These are phyloP conservation scores for Eptesicus fuscus DNA, from an alignment of 2,113 vertebrate genomes.

Conservation along the genomic window DNA sequence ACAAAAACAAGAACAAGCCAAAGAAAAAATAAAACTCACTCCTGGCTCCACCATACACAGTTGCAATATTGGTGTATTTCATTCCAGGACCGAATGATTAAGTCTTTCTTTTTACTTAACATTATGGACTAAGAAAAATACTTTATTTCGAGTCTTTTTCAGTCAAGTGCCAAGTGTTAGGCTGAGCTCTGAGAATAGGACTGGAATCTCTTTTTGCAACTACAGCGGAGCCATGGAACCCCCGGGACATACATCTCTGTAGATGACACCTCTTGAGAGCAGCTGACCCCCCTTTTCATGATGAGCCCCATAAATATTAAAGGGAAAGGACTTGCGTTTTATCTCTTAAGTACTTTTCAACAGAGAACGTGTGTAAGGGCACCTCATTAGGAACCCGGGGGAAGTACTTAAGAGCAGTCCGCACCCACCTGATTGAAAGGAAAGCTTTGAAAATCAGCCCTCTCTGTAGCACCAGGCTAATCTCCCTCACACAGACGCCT, in stretches of 20 bases:
- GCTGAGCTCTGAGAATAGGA: not conserved
- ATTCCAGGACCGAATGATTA: not conserved
- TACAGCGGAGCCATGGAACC: not conserved
- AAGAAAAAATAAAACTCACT: not conserved
- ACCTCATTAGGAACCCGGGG: not conserved
- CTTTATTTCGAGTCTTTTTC: not conserved
- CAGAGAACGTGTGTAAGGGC: not conserved
- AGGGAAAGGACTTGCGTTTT: not conserved
- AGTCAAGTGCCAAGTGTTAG: not conserved
- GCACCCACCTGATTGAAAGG: not conserved
- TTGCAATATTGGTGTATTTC: not conserved
- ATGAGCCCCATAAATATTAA: not conserved
- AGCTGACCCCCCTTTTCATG: not conserved
- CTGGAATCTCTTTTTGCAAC: not conserved
- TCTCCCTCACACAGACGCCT: not conserved
- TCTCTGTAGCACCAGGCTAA: not conserved
- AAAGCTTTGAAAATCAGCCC: conserved; percentile 32
- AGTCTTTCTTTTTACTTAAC: not conserved
- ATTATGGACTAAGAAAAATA: not conserved
- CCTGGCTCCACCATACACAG: not conserved
- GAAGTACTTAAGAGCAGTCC: not conserved
- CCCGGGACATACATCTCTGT: not conserved
- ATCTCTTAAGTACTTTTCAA: not conserved
- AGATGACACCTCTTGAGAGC: not conserved
- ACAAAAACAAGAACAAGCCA: not conserved